A percentile compares a stretch with the other conserved stretches of the same genome.
Evolutionary conservation across 2,797 vertebrate species (phyloP).

Genomic region (Poeciliopsis infans): DNA sequence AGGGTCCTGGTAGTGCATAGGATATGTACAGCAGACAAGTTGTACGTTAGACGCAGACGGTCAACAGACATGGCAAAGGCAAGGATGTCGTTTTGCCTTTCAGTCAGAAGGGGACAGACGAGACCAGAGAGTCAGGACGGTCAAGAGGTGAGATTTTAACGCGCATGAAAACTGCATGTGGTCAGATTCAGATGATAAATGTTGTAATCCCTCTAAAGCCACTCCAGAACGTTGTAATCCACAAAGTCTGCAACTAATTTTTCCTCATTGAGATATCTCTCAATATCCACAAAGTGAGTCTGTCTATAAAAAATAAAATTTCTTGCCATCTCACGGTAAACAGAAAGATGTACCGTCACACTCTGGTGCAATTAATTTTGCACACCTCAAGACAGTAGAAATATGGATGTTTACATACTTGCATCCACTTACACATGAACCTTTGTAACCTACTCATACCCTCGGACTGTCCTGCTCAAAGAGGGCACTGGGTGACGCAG

Average conservation of each 20-base stretch:
- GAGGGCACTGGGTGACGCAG: constrained; percentile 89
- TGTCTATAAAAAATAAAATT: constrained; percentile 4
- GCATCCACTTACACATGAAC: constrained; percentile 8
- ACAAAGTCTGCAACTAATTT: constrained; percentile 27
- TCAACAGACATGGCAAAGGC: constrained; percentile 50
- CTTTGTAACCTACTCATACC: constrained; percentile 60
- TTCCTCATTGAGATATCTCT: constrained; percentile 24
- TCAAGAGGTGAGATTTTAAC: constrained; percentile 21
- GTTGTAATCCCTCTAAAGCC: constrained; percentile 24
- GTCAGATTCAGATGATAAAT: constrained; percentile 11
- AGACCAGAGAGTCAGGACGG: constrained; percentile 27
- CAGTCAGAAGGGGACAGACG: constrained; percentile 35
- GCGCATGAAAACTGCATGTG: constrained; percentile 2
- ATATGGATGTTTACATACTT: constrained; percentile 1
- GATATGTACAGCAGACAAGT: constrained; percentile 64
- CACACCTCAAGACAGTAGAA: neutral
- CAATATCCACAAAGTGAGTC: constrained; percentile 16
- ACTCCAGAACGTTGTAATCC: constrained; percentile 22
- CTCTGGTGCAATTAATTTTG: neutral
- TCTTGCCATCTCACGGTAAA: constrained; percentile 6
- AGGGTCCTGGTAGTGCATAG: constrained; percentile 66
- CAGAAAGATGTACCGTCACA: neutral
- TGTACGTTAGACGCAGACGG: constrained; percentile 66
- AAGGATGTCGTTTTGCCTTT: constrained; percentile 48
- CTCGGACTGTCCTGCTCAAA: constrained; percentile 79